These are phyloP conservation scores for Pedionomus torquatus DNA, from an alignment of 2,113 vertebrate species.

Conservation along the genomic window DNA sequence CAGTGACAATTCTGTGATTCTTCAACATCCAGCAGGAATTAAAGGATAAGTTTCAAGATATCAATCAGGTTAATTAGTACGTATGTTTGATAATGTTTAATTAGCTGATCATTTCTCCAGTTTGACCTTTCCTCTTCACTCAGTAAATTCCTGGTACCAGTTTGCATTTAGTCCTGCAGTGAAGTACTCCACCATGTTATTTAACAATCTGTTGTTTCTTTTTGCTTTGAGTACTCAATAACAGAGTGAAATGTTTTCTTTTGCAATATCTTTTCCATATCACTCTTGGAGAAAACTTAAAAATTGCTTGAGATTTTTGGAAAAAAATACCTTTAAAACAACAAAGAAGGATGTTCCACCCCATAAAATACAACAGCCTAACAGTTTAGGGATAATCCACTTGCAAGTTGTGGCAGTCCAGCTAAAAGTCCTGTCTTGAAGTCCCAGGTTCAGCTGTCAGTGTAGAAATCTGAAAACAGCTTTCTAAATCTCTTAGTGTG, in stretches of 20 bases:
- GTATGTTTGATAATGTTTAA: neutral
- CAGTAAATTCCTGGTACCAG: neutral
- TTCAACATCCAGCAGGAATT: neutral
- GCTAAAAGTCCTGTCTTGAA: neutral
- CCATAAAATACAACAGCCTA: neutral
- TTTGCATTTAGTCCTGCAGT: neutral
- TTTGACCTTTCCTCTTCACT: neutral
- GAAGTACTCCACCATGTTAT: neutral
- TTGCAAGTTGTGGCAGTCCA: neutral
- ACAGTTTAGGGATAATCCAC: neutral
- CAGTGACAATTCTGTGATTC: too few species aligned
- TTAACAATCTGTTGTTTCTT: neutral
- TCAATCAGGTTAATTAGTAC: neutral
- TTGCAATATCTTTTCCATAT: neutral
- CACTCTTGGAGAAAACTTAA: neutral
- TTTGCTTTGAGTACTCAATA: neutral
- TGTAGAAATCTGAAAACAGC: neutral
- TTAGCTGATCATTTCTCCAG: neutral
- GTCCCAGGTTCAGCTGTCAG: neutral
- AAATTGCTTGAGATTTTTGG: neutral
- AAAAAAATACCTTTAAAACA: neutral
- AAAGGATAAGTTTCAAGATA: neutral
- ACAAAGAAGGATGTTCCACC: neutral
- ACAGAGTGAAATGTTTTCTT: neutral
- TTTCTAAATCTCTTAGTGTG: neutral